Conservation (phyloP, 2,888 invertebrate genomes). For the Coronaproctus castanopsis region DNA sequence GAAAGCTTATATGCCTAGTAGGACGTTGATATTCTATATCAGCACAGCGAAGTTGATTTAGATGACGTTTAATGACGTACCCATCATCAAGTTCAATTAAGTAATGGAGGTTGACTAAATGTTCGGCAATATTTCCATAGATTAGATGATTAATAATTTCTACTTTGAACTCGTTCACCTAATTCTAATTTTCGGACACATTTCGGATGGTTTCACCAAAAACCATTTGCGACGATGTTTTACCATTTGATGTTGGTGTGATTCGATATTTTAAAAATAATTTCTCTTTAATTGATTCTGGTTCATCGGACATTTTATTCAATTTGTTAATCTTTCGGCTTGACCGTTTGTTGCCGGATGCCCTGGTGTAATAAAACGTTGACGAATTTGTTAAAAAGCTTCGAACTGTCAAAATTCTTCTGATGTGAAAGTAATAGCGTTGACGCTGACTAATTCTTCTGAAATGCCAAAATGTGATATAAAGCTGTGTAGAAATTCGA, state of each 20-base stretch:
- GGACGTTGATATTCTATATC: background rate
- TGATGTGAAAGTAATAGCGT: slow-evolving; percentile 4
- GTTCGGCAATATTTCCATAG: slow-evolving; percentile 16
- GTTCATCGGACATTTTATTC: slow-evolving; percentile 7
- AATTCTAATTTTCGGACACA: background rate
- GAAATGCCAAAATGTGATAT: slow-evolving; percentile 5
- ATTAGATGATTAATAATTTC: slow-evolving; percentile 10
- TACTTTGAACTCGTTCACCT: slow-evolving; percentile 9
- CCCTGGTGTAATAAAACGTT: background rate
- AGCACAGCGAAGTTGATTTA: slow-evolving; percentile 11
- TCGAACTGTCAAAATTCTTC: slow-evolving; percentile 2
- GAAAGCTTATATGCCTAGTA: background rate
- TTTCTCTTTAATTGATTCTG: slow-evolving; percentile 11
- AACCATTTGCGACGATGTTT: slow-evolving; percentile 15
- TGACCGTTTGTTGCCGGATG: background rate
- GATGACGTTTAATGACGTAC: slow-evolving; percentile 17
- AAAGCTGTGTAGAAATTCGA: slow-evolving; percentile 1
- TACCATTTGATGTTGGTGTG: slow-evolving; percentile 14
- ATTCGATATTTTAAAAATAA: slow-evolving; percentile 15
- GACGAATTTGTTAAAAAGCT: background rate
- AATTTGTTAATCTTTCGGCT: slow-evolving; percentile 1
- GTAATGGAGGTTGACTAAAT: slow-evolving; percentile 15
- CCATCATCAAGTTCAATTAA: slow-evolving; percentile 16
- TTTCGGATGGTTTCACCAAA: slow-evolving; percentile 11
- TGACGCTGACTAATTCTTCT: slow-evolving; percentile 3